Percentiles rank a stretch among this genome's conserved stretches.
Conservation (phyloP, 2,113 vertebrate species). For the Tragelaphus scriptus region DNA sequence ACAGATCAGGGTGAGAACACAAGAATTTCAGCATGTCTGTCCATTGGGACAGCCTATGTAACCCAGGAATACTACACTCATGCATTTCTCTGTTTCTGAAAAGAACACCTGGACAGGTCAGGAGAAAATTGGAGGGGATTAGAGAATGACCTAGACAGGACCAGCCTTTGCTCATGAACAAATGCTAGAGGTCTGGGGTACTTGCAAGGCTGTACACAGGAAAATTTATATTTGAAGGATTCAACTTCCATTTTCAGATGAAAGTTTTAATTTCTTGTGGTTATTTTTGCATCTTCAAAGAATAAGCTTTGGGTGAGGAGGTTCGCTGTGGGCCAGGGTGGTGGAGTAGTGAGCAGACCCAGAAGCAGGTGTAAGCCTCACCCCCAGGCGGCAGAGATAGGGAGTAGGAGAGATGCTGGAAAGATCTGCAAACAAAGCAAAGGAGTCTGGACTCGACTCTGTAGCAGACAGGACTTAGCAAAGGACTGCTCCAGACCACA, state of each 20-base stretch:
- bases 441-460: not conserved
- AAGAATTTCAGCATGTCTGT: too few species aligned
- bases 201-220: not conserved
- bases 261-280: not conserved
- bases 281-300: not conserved
- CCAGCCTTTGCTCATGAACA: not conserved
- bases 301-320: not conserved
- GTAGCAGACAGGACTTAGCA: not conserved
- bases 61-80: not conserved
- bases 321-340: not conserved
- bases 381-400: not conserved
- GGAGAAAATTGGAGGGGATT: not conserved
- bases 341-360: rapidly evolving
- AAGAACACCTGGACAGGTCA: not conserved
- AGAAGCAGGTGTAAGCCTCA: not conserved
- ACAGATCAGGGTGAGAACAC: too few species aligned
- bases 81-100: not conserved
- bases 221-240: not conserved
- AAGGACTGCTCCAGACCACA: not conserved
- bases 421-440: not conserved
- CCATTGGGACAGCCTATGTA: not conserved
- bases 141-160: not conserved
- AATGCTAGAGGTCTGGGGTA: not conserved
- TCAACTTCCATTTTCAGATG: not conserved
- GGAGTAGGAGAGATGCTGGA: not conserved